phyloP scores from a whole-genome alignment of 2,113 vertebrate genomes.

The Daboia siamensis region DNA sequence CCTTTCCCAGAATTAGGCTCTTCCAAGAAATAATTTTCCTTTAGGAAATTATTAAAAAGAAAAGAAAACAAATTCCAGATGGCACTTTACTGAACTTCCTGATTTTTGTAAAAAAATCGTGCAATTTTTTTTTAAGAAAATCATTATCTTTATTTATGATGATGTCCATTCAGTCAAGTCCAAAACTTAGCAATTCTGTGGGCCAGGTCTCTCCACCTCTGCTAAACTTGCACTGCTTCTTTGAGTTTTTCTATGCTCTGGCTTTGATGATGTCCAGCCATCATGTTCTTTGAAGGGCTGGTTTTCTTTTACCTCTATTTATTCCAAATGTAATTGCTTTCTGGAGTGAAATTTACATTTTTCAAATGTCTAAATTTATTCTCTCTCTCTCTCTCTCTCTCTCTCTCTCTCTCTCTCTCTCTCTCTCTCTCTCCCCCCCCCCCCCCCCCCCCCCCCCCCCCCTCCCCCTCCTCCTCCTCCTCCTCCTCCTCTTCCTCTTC shows the following conservation, averaged over 20 bases:
- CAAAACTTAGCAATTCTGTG: neutral
- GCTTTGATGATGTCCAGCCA: neutral
- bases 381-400: too few relatives aligned
- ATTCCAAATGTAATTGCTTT: neutral
- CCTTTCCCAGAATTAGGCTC: too few relatives aligned
- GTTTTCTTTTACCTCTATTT: neutral
- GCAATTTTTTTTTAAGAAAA: neutral
- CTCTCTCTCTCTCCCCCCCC: too few relatives aligned
- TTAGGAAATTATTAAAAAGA: neutral
- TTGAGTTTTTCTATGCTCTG: neutral
- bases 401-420: too few relatives aligned
- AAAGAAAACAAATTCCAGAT: neutral
- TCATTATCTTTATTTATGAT: neutral
- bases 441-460: rapidly evolving
- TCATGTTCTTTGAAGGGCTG: neutral
- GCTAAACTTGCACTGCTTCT: neutral
- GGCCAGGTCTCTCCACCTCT: neutral
- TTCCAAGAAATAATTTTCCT: neutral
- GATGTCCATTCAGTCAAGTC: too few relatives aligned
- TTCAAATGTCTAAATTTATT: neutral
- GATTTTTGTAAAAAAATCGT: neutral
- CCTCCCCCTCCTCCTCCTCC: too few relatives aligned
- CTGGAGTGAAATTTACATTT: neutral
- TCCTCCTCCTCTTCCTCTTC: neutral
- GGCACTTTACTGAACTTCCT: neutral